Conservation (phyloP, 1,140 invertebrate genomes). For the Temnothorax nylanderi region DNA sequence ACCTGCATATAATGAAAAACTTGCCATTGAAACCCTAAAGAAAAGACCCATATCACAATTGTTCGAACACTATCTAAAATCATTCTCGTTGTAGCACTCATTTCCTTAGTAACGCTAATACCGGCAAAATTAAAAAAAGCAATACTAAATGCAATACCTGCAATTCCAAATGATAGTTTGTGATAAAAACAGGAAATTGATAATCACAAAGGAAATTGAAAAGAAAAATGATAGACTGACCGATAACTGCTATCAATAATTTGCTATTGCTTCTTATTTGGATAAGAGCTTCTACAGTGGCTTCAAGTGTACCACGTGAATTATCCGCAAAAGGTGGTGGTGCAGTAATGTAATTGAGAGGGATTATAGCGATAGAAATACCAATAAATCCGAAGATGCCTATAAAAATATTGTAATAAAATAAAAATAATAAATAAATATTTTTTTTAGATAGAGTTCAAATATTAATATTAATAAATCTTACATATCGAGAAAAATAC, state of each 20-base stretch:
- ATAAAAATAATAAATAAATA: constrained; percentile 1
- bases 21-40: constrained; percentile 92
- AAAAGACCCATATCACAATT: constrained; percentile 95
- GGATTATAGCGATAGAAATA: constrained; percentile 91
- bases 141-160: constrained; percentile 95
- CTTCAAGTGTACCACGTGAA: constrained; percentile 93
- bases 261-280: constrained; percentile 91
- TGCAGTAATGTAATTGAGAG: constrained; percentile 94
- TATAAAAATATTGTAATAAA: constrained; percentile 74
- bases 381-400: constrained; percentile 94
- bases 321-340: constrained; percentile 92
- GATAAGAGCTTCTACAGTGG: constrained; percentile 92
- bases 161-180: constrained; percentile 19
- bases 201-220: background rate
- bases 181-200: background rate
- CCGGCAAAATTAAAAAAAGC: constrained; percentile 99
- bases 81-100: constrained; percentile 96
- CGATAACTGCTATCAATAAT: constrained; percentile 89
- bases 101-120: constrained; percentile 97
- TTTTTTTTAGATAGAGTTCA: background rate
- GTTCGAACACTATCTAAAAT: constrained; percentile 96
- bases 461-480: constrained; percentile 4
- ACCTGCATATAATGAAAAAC: constrained; percentile 93
- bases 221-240: constrained; percentile 83
- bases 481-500: background rate